Base-by-base conservation (phyloP, 1,140 invertebrate genomes). In the Drosophila takahashii region DNA sequence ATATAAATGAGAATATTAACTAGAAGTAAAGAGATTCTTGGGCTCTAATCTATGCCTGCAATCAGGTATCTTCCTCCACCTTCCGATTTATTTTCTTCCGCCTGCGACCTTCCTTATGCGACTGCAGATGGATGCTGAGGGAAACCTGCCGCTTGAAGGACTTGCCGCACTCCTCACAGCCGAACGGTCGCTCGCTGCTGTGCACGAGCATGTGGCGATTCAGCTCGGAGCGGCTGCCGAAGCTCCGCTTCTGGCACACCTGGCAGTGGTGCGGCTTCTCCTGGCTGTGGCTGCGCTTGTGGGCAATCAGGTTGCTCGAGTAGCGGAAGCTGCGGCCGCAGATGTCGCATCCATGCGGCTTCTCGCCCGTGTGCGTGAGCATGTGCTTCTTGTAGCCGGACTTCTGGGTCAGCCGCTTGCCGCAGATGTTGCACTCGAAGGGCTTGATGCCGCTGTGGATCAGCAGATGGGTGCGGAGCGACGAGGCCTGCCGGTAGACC, bases 171-270 rank as follows among this genome's bases (percentile, higher is more conserved):
- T 56, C 34, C 10, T 4, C 7, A n/a, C 67, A 71, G 16, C 10
- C 13, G 11, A 70, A 70, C 2, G 42, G 65, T 8, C 65, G 51
- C 0, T 70, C 65, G 15, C 52, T 39, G 51, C 41, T 70, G 50
- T 71, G 67, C 50, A 70, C 67, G 9, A 48, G 50, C 64, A 71
- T 72, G 44, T 91, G 90, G 5, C 79, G 72, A 36, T 80, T 81
- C 22, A 81, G 52, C 27, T 80, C 66, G 1, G 74, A 56, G 0
- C 4, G 32, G 16, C 47, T 69, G 22, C 39, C 60, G 37, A 81
- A 81, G 34, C 59, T 48, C 13, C 94, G 92, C 91, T 97, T 96
- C 47, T 94, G 94, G 92, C 96, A 97, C 13, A 66, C 56, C 34
- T 62, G 26, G 0, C 77, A 57, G 5, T 58, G 36, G 13, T 51